Conservation (phyloP, 2,113 vertebrate genomes). For the Nicator chloris region DNA sequence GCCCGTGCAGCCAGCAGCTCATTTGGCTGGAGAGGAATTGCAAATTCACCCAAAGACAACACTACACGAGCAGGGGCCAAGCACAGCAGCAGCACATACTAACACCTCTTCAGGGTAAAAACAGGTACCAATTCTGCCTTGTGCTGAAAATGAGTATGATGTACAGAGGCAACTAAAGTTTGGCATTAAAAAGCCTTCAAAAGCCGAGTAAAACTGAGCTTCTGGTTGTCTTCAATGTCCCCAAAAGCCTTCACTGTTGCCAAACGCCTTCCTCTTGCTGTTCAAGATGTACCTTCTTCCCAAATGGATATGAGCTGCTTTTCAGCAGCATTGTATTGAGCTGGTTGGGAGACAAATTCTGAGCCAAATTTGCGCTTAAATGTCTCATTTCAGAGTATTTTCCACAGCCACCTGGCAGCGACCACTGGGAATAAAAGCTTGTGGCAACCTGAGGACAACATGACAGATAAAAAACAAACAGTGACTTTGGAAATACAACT, state of each 20-base stretch:
- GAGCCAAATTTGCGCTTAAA: not conserved
- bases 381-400: not conserved
- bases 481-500: not conserved
- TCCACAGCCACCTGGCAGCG: not conserved
- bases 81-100: accelerated
- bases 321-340: not conserved
- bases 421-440: not conserved
- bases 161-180: not conserved
- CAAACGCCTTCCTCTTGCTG: not conserved
- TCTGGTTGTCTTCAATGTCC: not conserved
- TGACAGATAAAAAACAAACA: not conserved
- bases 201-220: not conserved
- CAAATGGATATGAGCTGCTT: not conserved
- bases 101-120: not conserved
- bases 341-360: not conserved
- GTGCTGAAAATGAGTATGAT: not conserved
- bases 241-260: not conserved
- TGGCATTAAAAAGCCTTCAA: not conserved
- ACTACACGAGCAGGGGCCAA: not conserved
- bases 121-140: not conserved
- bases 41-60: not conserved
- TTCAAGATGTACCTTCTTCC: not conserved
- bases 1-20: not conserved
- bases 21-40: not conserved
- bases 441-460: not conserved